Base-by-base conservation (phyloP, 1,140 invertebrate genomes). In the Drosophila novamexicana region DNA sequence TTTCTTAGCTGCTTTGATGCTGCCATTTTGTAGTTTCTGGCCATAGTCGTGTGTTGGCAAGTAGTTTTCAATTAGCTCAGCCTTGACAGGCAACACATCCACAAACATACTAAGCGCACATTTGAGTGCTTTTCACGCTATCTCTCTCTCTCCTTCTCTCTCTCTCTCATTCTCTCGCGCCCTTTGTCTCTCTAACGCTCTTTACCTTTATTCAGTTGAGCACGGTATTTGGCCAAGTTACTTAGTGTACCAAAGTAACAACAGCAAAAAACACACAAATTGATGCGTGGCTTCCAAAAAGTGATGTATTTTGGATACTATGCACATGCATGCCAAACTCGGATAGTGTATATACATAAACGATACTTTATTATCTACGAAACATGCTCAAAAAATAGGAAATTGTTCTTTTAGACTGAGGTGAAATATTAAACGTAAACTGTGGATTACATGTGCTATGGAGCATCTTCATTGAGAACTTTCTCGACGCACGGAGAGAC, bases 11-110 rank as follows among this genome's bases (percentile, higher is more conserved):
- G 44, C 65, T 69, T 68, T 75, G 64, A 69, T 53, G 47, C 50
- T 18, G 53, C 47, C 77, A 36, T 59, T 70, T 77, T 50, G 72
- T 67, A 64, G 74, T 57, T 67, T 44, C 56, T 36, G 49, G 47
- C 39, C 45, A 69, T 44, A 52, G 66, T 61, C 14, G 57, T 62
- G 29, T 66, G 53, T 52, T 68, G 53, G 16, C 45, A 86, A 86
- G 82, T 83, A 88, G 83, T 88, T 86, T 86, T 86, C 82, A 88
- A 86, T 86, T 86, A 86, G 82, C 82, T 77, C 57, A 65, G 77
- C 37, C 61, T 42, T 49, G 76, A 79, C 77, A 65, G 62, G 62
- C 62, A 45, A 54, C 45, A 40, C 58, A 76, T 32, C 37, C 32
- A 37, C 22, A 14, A 8, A 18, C 36, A 42, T 53, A 68, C 66